phyloP scores from a whole-genome alignment of 1,140 invertebrate species.

The Reticulitermes speratus region DNA sequence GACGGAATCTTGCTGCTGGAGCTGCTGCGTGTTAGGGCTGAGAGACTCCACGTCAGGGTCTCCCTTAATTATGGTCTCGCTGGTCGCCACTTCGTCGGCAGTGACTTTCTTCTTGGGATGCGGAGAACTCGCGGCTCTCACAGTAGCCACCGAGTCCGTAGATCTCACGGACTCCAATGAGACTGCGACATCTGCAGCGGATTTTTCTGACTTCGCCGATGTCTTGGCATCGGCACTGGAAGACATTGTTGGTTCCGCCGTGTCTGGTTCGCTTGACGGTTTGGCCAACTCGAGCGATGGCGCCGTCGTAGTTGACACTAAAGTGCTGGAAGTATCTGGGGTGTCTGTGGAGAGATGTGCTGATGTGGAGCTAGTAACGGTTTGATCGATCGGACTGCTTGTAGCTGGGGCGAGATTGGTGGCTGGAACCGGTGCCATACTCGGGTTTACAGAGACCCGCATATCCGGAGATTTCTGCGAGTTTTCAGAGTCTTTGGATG shows the following conservation, averaged over 20 bases:
- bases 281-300: constrained; percentile 22
- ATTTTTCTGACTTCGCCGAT: background rate
- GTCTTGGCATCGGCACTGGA: background rate
- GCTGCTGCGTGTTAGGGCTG: background rate
- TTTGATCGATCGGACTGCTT: background rate
- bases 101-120: background rate
- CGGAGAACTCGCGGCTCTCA: background rate
- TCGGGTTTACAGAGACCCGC: background rate
- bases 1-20: background rate
- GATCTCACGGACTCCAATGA: background rate
- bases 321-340: background rate
- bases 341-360: background rate
- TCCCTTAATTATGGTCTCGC: background rate
- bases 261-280: background rate
- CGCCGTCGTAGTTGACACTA: constrained; percentile 14
- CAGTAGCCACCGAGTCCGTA: background rate
- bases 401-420: background rate
- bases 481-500: background rate
- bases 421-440: constrained; percentile 12
- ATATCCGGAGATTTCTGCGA: background rate
- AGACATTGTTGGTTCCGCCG: background rate
- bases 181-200: background rate
- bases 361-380: background rate
- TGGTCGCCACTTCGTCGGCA: background rate
- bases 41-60: background rate